phyloP scores from a whole-genome alignment of 2,797 vertebrate genomes.

The Enteromius treurensis region DNA sequence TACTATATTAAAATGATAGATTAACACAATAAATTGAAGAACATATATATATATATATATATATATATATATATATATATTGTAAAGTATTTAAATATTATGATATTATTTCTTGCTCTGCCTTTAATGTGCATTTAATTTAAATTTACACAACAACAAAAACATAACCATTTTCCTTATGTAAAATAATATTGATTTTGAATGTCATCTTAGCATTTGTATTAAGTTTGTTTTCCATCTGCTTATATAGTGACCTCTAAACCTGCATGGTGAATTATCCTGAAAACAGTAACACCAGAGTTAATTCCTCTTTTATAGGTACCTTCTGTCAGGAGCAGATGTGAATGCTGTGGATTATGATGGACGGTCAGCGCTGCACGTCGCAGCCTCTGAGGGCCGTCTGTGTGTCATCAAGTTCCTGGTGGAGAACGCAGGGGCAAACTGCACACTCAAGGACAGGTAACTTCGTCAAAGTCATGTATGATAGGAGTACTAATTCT shows the following conservation, averaged over 20 bases:
- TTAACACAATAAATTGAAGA: neutral
- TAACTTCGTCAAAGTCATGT: slow-evolving; percentile 38
- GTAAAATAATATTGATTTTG: neutral
- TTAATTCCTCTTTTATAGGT: slow-evolving; percentile 63
- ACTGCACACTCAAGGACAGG: slow-evolving; percentile 68
- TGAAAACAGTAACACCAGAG: neutral
- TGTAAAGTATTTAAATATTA: neutral
- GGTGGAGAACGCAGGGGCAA: slow-evolving; percentile 70
- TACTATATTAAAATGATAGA: neutral
- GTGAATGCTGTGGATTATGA: slow-evolving; percentile 75
- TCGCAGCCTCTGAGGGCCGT: slow-evolving; percentile 73
- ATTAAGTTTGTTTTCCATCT: neutral
- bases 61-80: neutral
- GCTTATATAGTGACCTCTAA: neutral
- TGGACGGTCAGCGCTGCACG: slow-evolving; percentile 73
- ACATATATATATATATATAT: neutral
- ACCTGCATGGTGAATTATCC: neutral
- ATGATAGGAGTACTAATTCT: neutral
- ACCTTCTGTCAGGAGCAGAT: slow-evolving; percentile 74
- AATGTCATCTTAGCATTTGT: neutral
- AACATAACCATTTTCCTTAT: neutral
- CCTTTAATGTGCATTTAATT: neutral
- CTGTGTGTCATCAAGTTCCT: slow-evolving; percentile 72
- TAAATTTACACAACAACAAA: neutral
- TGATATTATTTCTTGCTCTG: neutral